Evolutionary conservation across 1,140 invertebrate species (phyloP), one percentile per base, ranked within the genome.

Genomic region (Meloidogyne exigua): DNA sequence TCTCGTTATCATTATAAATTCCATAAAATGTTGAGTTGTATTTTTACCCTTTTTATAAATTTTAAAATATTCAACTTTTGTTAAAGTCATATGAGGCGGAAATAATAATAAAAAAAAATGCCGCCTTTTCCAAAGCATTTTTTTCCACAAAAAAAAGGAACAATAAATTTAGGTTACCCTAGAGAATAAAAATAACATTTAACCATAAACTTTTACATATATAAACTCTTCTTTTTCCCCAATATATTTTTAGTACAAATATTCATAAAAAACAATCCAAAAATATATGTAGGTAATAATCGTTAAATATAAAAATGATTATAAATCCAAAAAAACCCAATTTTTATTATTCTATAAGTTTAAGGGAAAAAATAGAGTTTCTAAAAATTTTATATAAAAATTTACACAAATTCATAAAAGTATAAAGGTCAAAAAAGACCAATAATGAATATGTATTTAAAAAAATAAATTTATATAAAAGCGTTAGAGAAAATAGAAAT

Each of bases 31-130:
- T 39, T 39, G 9, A 39, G 49, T 57, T 57, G 15, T n/a, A 21
- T n/a, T 57, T 57, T n/a, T 57, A 7, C 18, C 49, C 13, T 18
- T 18, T n/a, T 57, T 57, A 57, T 57, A n/a, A 57, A 57, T n/a
- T n/a, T 57, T 57, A n/a, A n/a, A 57, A n/a, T 57, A n/a, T 49
- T 49, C 15, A 18, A 18, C 44, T 49, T 49, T 49, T 49, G 49
- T n/a, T 18, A 3, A n/a, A 21, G 49, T 57, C 49, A 57, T 57
- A 57, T 57, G 49, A 57, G 49, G 49, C 18, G n/a, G 18, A 57
- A 57, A 57, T 57, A 57, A 57, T 57, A 57, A 57, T 57, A 57
- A 57, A n/a, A n/a, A n/a, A n/a, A 57, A 57, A 57, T 57, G 49
- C 49, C 49, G 49, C 49, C 49, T n/a, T n/a, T n/a, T 57, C 49